Evolutionary conservation across 2,797 vertebrate genomes (phyloP).

Genomic region (Ctenopoma kingsleyae): DNA sequence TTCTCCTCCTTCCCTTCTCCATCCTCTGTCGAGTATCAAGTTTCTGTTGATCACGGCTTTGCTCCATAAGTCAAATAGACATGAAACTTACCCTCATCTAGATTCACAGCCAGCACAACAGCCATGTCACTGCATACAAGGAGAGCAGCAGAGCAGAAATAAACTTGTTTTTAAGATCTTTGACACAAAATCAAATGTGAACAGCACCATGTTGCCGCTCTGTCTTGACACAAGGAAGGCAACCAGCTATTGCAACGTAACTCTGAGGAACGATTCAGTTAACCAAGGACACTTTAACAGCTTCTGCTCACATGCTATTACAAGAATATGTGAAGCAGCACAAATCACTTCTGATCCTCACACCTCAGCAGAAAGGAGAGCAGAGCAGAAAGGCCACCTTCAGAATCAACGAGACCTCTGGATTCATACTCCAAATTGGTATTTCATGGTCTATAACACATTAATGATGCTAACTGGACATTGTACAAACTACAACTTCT

Average conservation of each 20-base stretch:
- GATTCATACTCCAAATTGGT: neutral
- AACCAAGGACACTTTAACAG: constrained; percentile 15
- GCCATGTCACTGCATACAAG: neutral
- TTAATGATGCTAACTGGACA: neutral
- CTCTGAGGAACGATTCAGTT: constrained; percentile 18
- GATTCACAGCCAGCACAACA: constrained; percentile 6
- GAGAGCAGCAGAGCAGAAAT: neutral
- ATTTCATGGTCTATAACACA: neutral
- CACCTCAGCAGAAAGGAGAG: neutral
- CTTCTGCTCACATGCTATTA: constrained; percentile 40
- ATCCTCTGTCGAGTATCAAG: neutral
- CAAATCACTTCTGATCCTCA: neutral
- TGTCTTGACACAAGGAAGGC: neutral
- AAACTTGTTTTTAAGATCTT: neutral
- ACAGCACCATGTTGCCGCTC: constrained; percentile 3
- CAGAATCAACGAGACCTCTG: neutral
- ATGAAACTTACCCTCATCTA: neutral
- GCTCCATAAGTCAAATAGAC: constrained; percentile 9
- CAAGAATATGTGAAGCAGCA: constrained; percentile 30
- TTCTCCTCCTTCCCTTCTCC: neutral
- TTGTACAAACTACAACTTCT: neutral
- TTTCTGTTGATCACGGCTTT: neutral
- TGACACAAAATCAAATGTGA: neutral
- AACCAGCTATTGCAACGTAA: constrained; percentile 18
- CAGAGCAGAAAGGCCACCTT: neutral